phyloP scores from a whole-genome alignment of 2,888 invertebrate species.

The Drosophila diplacantha region DNA sequence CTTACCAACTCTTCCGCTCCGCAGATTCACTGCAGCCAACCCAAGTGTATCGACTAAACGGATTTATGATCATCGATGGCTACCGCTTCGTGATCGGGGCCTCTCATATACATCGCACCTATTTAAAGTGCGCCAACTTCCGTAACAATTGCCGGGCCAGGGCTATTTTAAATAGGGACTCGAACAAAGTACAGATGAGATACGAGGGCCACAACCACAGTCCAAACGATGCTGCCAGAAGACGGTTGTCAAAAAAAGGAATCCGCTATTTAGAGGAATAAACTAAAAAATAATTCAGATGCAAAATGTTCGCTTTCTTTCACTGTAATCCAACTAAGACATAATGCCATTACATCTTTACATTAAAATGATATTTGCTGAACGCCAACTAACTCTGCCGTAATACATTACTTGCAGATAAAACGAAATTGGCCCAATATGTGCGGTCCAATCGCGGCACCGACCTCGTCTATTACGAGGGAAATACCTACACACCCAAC shows the following conservation, averaged over 20 bases:
- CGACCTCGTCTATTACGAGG: slow-evolving; percentile 69
- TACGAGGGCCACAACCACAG: slow-evolving; percentile 72
- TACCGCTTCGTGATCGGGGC: slow-evolving; percentile 75
- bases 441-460: slow-evolving; percentile 71
- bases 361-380: background rate
- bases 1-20: background rate
- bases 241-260: slow-evolving; percentile 24
- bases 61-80: slow-evolving; percentile 61
- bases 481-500: slow-evolving; percentile 77
- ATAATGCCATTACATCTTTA: slow-evolving; percentile 16
- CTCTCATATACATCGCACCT: slow-evolving; percentile 58
- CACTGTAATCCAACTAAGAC: slow-evolving; percentile 42
- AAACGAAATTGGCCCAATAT: slow-evolving; percentile 46
- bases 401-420: slow-evolving; percentile 6
- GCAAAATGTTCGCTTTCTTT: slow-evolving; percentile 47
- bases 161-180: slow-evolving; percentile 72
- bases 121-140: slow-evolving; percentile 76
- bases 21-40: background rate
- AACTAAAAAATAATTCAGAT: slow-evolving; percentile 29
- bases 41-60: slow-evolving; percentile 4
- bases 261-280: slow-evolving; percentile 41
- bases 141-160: slow-evolving; percentile 75
- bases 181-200: slow-evolving; percentile 67
- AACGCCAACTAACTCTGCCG: background rate
- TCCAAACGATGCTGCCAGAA: slow-evolving; percentile 9